Conservation (phyloP, 2,797 vertebrate genomes). For the Coluber constrictor region DNA sequence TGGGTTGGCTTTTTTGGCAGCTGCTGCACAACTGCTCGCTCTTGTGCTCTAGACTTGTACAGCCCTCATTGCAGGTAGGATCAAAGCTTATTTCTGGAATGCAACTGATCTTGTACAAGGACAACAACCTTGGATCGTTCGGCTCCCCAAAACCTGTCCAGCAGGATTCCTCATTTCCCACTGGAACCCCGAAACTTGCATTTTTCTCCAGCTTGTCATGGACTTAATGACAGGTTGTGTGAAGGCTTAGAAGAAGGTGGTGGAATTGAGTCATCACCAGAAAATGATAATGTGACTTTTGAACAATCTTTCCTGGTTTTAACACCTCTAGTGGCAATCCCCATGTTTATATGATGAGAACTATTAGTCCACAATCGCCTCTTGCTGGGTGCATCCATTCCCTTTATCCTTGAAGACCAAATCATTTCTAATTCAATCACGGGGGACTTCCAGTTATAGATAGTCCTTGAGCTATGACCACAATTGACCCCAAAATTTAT, state of each 20-base stretch:
- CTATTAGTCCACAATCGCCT: neutral
- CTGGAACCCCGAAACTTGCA: neutral
- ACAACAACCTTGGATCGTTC: neutral
- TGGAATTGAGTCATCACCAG: neutral
- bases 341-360: neutral
- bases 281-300: neutral
- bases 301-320: neutral
- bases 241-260: neutral
- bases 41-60: neutral
- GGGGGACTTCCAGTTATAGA: neutral
- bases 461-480: neutral
- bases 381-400: neutral
- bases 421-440: neutral
- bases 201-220: neutral
- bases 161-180: constrained; percentile 15
- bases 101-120: neutral
- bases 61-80: neutral
- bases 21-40: neutral
- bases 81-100: neutral
- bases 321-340: no score
- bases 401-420: neutral
- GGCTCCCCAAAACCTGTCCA: neutral
- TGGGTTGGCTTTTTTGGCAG: no score
- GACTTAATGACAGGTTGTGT: constrained; percentile 2
- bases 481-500: neutral